These are phyloP conservation scores for Peromyscus melanophrys DNA, from an alignment of 2,797 vertebrate species.

Conservation along the genomic window DNA sequence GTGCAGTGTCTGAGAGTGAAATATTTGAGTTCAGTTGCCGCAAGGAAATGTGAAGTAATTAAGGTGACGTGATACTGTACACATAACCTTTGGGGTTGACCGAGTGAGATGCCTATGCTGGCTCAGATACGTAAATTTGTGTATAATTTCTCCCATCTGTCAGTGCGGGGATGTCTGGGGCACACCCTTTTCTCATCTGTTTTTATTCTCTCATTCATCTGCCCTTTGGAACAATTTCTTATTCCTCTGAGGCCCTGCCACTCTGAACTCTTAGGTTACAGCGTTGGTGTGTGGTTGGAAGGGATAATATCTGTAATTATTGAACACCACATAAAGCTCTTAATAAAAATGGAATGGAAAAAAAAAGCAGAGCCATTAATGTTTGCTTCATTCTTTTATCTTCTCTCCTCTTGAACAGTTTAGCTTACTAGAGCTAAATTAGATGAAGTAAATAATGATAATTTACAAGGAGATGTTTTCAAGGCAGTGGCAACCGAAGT, in stretches of 20 bases:
- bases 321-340: conserved; percentile 19
- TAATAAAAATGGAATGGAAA: conserved; percentile 42
- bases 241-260: background rate
- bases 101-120: conserved; percentile 29
- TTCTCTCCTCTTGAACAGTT: conserved; percentile 40
- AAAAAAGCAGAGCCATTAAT: conserved; percentile 20
- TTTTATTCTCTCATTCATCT: background rate
- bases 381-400: conserved; percentile 62
- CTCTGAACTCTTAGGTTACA: conserved; percentile 18
- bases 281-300: conserved; percentile 2
- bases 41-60: conserved; percentile 47
- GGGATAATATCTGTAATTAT: background rate
- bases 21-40: conserved; percentile 26
- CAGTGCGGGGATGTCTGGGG: background rate
- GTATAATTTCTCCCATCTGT: background rate
- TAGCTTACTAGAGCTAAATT: conserved; percentile 50
- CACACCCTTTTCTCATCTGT: background rate
- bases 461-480: conserved; percentile 63
- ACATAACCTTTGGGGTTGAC: background rate
- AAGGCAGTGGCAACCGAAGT: conserved; percentile 5
- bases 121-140: conserved; percentile 47
- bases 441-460: conserved; percentile 66
- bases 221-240: conserved; percentile 12
- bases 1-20: background rate
- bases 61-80: background rate